Evolutionary conservation across 2,797 vertebrate species (phyloP).

Genomic region (Fratercula arctica): DNA sequence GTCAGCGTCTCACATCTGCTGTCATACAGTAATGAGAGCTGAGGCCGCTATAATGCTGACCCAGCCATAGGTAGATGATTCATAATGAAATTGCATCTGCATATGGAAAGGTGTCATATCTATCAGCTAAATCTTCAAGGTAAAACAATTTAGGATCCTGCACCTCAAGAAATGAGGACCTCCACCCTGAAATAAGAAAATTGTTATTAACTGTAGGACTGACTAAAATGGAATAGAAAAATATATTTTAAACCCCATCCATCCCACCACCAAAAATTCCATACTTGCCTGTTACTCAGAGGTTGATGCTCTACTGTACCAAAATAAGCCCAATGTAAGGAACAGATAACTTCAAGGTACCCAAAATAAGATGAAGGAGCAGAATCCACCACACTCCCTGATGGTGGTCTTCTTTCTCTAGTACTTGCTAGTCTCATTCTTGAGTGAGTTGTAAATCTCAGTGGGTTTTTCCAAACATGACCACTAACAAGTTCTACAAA

Average conservation of each 20-base stretch:
- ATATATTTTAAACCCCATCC: not conserved
- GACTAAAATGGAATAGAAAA: not conserved
- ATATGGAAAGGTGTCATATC: constrained; percentile 9
- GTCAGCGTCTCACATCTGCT: constrained; percentile 56
- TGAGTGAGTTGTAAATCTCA: not conserved
- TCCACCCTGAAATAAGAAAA: not conserved
- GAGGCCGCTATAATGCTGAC: constrained; percentile 27
- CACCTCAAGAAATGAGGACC: not conserved
- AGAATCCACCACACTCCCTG: not conserved
- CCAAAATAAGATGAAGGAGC: not conserved
- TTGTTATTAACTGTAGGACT: not conserved
- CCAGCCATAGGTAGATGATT: constrained; percentile 10
- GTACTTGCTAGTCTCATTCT: not conserved
- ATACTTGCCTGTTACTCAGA: not conserved
- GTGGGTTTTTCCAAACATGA: not conserved
- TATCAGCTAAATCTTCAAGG: not conserved
- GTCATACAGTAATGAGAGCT: constrained; percentile 47
- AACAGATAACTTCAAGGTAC: not conserved
- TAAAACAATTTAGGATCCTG: not conserved
- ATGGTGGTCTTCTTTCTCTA: not conserved
- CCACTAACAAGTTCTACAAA: not conserved
- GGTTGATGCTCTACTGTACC: not conserved
- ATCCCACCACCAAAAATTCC: not conserved
- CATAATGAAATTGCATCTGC: constrained; percentile 5
- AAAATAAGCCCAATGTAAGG: not conserved